Evolutionary conservation across 2,113 vertebrate species (phyloP).

Genomic region (Epinephelus cyanopodus): DNA sequence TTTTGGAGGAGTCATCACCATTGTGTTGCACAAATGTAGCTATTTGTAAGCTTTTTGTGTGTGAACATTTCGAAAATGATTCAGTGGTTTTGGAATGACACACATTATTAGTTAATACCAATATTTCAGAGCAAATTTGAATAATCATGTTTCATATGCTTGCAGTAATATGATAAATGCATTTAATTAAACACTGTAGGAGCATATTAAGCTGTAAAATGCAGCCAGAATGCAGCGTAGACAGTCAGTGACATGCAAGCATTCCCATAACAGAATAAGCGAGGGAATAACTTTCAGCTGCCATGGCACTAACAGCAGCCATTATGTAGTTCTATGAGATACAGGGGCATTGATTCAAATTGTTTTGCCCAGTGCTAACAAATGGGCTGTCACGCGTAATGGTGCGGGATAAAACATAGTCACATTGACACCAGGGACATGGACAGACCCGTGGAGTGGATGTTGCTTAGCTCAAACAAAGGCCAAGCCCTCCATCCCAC

Average conservation of each 20-base stretch:
- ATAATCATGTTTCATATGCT: slow-evolving; percentile 34
- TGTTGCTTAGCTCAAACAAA: slow-evolving; percentile 34
- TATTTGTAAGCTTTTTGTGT: slow-evolving; percentile 1
- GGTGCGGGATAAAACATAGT: slow-evolving; percentile 60
- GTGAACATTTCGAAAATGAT: slow-evolving; percentile 21
- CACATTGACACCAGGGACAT: slow-evolving; percentile 45
- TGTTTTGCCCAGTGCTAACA: slow-evolving; percentile 66
- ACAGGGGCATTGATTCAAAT: slow-evolving; percentile 63
- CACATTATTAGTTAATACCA: slow-evolving; percentile 1
- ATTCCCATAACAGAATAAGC: slow-evolving; percentile 46
- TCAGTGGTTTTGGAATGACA: slow-evolving; percentile 9
- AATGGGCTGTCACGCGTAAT: slow-evolving; percentile 71
- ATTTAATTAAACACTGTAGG: slow-evolving; percentile 56
- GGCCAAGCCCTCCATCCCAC: slow-evolving; percentile 27
- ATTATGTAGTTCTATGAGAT: slow-evolving; percentile 63
- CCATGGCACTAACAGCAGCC: slow-evolving; percentile 62
- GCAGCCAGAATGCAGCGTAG: slow-evolving; percentile 40
- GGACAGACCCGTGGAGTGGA: slow-evolving; percentile 28
- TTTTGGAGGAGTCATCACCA: background rate
- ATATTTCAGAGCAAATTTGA: slow-evolving; percentile 22
- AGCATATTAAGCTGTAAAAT: slow-evolving; percentile 36
- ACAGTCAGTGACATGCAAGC: slow-evolving; percentile 45
- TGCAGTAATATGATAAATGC: slow-evolving; percentile 51
- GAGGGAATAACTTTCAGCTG: slow-evolving; percentile 70
- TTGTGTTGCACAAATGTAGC: background rate